phyloP scores from a whole-genome alignment of 1,140 invertebrate genomes.

The Rhyzopertha dominica region DNA sequence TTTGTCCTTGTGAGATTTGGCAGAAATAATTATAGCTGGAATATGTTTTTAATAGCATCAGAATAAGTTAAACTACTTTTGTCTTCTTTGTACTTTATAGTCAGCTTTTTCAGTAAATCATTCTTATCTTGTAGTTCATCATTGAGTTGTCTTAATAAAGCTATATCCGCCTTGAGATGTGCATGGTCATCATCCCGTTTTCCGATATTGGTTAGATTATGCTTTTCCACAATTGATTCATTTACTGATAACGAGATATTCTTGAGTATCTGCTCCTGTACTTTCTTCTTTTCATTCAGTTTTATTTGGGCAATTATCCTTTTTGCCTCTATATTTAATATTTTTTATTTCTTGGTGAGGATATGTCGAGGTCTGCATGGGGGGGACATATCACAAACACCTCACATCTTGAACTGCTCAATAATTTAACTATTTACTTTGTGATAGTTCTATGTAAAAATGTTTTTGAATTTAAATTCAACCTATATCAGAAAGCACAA shows the following conservation, averaged over 20 bases:
- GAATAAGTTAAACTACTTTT: not conserved
- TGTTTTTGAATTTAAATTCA: too few species aligned
- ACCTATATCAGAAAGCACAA: too few species aligned
- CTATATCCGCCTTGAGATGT: not conserved
- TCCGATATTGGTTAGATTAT: not conserved
- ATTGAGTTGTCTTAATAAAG: not conserved
- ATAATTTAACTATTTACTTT: too few species aligned
- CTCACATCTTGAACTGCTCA: too few species aligned
- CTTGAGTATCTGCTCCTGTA: not conserved
- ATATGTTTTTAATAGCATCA: not conserved
- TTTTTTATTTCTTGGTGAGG: too few species aligned
- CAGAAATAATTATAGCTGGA: too few species aligned
- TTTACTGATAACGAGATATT: not conserved
- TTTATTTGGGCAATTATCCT: constrained; percentile 1
- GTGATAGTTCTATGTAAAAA: too few species aligned
- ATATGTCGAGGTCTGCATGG: too few species aligned
- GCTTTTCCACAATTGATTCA: not conserved
- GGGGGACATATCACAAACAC: too few species aligned
- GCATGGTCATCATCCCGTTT: not conserved
- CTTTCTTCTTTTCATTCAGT: constrained; percentile 1
- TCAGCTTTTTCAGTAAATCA: not conserved
- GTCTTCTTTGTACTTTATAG: not conserved
- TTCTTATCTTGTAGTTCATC: constrained; percentile 1
- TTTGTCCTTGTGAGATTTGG: too few species aligned
- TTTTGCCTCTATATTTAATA: constrained; percentile 1